Base-by-base conservation (phyloP, 2,888 invertebrate genomes). In the Spodoptera littoralis region DNA sequence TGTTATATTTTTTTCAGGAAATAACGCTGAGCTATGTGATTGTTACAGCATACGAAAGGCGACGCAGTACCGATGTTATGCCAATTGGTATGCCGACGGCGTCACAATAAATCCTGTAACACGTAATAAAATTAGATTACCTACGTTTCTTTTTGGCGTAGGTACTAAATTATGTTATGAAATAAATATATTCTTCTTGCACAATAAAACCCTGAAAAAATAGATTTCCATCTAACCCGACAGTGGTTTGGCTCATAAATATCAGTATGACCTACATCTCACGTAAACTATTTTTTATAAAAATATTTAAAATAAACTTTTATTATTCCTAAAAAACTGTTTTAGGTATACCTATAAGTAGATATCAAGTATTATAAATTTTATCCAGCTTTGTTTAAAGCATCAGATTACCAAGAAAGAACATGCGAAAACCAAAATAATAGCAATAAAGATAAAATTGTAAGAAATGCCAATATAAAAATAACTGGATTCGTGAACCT, bases 1-100 rank as follows among this genome's bases (percentile, higher is more conserved):
- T 83, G 65, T 79, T 70, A 82, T 84, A 84, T 83, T 86, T 86
- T 86, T 83, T 77, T 80, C 79, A 81, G 81, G 80, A 81, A 77
- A 82, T 83, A 83, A 83, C 82, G 84, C 80, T 83, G 81, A 84
- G 77, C 75, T 77, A 76, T 70, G 80, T 73, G 65, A 74, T 68
- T 77, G 69, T 68, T 71, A 71, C 79, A 77, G 76, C 77, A 54
- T 65, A 79, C 60, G 72, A 52, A 53, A 48, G 43, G 30, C 49
- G 46, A 5, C 13, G 30, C 62, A 54, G 41, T 50, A 57, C 44
- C 18, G 51, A 61, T 56, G 52, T 27, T 42, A 27, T 44, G 50
- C 42, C 46, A 54, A 62, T 71, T 68, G 47, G 30, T 64, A 58
- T 72, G 51, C 60, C 49, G 50, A 52, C 67, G 68, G 67, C 44